Base-by-base conservation (phyloP, 2,888 invertebrate species). In the Pseudanteris insignis region DNA sequence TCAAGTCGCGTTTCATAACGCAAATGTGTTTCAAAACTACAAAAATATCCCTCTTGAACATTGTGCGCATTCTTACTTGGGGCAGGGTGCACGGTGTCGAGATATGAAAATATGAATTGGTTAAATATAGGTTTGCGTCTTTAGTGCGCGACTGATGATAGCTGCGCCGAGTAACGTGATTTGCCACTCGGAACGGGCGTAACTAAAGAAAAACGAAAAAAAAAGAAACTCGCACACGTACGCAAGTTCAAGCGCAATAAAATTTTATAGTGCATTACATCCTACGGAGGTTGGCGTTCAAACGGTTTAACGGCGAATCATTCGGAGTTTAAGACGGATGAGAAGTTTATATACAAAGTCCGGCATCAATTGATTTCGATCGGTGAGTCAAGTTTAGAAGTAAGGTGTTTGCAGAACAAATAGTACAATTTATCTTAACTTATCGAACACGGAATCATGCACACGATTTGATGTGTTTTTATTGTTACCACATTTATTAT, bases 41-140 rank as follows among this genome's bases (percentile, higher is more conserved):
- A n/a, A n/a, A n/a, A n/a, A n/a, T n/a, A n/a, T n/a, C n/a, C n/a
- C n/a, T n/a, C n/a, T n/a, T n/a, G n/a, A n/a, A n/a, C n/a, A n/a
- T n/a, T n/a, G n/a, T n/a, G n/a, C n/a, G n/a, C n/a, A n/a, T n/a
- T n/a, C n/a, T n/a, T n/a, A n/a, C n/a, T 37, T 15, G 0, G 32
- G n/a, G 32, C 32, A 32, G 18, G 18, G 36, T 13, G 26, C 26
- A 4, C 4, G 21, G 14, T 36, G 29, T 41, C 18, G 6, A 18
- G 18, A 18, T 18, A 18, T 37, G 30, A 48, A 57, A 48, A 57
- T 57, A 57, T 57, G 43, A 43, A 57, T 48, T 43, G 41, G 41
- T 48, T 57, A 55, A 55, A 55, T 47, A 47, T 55, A 55, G 41
- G 29, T 18, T 40, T 26, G 32, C 8, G 10, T 26, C 32, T 55